phyloP scores from a whole-genome alignment of 2,888 invertebrate species.

The Tetranychus truncatus region DNA sequence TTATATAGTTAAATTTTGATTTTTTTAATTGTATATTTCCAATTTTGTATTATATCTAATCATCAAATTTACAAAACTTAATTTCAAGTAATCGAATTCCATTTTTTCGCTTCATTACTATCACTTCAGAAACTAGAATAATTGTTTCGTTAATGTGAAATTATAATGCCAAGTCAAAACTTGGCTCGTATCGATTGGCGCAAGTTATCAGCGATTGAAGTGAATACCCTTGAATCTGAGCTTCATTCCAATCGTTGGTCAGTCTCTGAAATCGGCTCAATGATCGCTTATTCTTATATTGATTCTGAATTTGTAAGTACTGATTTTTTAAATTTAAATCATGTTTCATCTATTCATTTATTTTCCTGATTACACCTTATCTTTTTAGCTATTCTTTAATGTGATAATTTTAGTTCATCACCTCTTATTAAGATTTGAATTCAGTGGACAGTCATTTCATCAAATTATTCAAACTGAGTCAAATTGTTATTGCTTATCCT shows the following conservation, averaged over 20 bases:
- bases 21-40: not conserved
- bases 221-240: constrained; percentile 5
- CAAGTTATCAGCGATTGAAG: constrained; percentile 2
- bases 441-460: not conserved
- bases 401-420: not conserved
- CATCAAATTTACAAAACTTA: not conserved
- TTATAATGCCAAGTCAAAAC: not conserved
- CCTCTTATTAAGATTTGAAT: not conserved
- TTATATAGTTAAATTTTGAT: not conserved
- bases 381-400: not conserved
- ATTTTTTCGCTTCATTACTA: not conserved
- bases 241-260: not conserved
- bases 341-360: not conserved
- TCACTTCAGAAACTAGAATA: not conserved
- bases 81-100: not conserved
- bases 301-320: constrained; percentile 7
- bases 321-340: not conserved
- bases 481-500: not conserved
- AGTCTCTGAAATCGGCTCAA: not conserved
- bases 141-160: not conserved
- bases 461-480: not conserved
- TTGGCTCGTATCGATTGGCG: not conserved
- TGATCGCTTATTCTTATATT: not conserved
- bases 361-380: not conserved
- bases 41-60: not conserved